Conservation (phyloP, 1,140 invertebrate species). For the Mycetomoellerius zeteki region DNA sequence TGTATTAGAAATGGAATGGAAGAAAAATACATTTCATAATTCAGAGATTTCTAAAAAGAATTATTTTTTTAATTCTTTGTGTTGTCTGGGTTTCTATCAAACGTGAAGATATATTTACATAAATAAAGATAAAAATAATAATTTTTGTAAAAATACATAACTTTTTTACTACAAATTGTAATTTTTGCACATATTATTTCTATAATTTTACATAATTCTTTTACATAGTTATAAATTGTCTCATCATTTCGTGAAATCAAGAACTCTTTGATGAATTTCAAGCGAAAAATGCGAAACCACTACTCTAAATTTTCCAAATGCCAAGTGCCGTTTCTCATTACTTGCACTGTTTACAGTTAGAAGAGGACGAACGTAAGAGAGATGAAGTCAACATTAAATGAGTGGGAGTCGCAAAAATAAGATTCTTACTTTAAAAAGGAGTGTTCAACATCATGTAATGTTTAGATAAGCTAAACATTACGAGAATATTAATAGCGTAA, state of each 20-base stretch:
- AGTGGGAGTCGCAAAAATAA: background rate
- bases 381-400: background rate
- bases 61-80: too few relatives aligned
- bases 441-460: background rate
- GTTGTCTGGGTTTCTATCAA: too few relatives aligned
- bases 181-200: too few relatives aligned
- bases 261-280: background rate
- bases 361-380: background rate
- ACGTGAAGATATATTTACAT: too few relatives aligned
- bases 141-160: too few relatives aligned
- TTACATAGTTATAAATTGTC: background rate
- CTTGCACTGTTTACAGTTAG: background rate
- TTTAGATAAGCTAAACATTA: background rate
- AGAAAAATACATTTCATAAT: too few relatives aligned
- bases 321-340: background rate
- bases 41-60: too few relatives aligned
- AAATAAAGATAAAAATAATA: too few relatives aligned
- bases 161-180: too few relatives aligned
- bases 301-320: background rate
- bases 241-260: background rate
- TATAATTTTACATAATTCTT: background rate
- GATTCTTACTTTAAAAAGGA: background rate
- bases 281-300: background rate
- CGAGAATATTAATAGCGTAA: constrained; percentile 16
- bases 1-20: too few relatives aligned